Evolutionary conservation across 2,888 invertebrate genomes (phyloP), one percentile per base, ranked within the genome.

Genomic region (Aphidoletes aphidimyza): DNA sequence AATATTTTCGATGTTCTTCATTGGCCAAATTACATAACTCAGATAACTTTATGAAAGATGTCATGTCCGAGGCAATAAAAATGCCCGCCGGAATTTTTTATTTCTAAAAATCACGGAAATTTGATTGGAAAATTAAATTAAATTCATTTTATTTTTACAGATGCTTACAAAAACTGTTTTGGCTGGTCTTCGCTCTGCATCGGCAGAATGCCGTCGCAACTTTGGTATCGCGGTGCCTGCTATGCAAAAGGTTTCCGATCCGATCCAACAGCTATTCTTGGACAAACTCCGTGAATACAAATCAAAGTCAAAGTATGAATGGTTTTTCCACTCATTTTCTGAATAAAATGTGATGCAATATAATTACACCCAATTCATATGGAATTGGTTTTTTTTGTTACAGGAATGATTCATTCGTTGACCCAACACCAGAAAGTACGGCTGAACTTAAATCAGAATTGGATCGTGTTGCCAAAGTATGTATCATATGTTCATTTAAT

Each of bases 261-360:
- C 98, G 5, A 96, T 98, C 88, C 98, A 98, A 90, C 95, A 98
- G 90, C 91, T 98, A 84, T 98, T 98, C 90, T 89, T 98, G 54
- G 96, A 98, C 87, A 98, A 98, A 93, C 92, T 98, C 87, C 92
- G 94, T 86, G 97, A 98, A 91, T 98, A 97, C 91, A 95, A 93
- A 89, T 91, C 94, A 87, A 97, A 97, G 89, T 95, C 95, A 92
- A 92, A 92, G 94, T 92, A 87, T n/a, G 81, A n/a, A 9, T 2
- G 2, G n/a, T 30, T 36, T n/a, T n/a, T n/a, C n/a, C n/a, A n/a
- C n/a, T n/a, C n/a, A n/a, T n/a, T n/a, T n/a, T n/a, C n/a, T n/a
- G n/a, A n/a, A n/a, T n/a, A n/a, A n/a, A n/a, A n/a, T n/a, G n/a
- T n/a, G n/a, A n/a, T n/a, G n/a, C n/a, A 42, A 78, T 36, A 39